Conservation (phyloP, 2,797 vertebrate species). For the Mus caroli region DNA sequence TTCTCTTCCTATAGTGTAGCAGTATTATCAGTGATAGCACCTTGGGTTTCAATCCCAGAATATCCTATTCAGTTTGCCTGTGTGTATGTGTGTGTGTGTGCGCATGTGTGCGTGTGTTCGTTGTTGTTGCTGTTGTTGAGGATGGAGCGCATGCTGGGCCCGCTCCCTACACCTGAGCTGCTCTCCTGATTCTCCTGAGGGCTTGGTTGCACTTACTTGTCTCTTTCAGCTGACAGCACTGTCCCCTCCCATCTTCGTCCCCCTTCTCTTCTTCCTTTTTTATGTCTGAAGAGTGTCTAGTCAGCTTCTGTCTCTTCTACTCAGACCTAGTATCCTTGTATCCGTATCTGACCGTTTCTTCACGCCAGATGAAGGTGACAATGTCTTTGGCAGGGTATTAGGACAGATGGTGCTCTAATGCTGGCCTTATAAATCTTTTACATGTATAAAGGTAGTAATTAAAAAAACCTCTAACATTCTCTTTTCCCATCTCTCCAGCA, state of each 20-base stretch:
- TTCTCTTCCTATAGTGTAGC: background rate
- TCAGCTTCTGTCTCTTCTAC: background rate
- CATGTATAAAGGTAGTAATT: background rate
- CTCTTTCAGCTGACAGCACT: background rate
- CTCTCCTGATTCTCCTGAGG: background rate
- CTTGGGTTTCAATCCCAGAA: constrained; percentile 6
- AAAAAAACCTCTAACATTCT: background rate
- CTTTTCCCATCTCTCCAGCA: constrained; percentile 73
- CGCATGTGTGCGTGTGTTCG: background rate
- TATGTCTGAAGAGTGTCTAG: background rate
- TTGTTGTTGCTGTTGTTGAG: background rate
- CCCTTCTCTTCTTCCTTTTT: background rate
- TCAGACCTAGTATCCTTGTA: background rate
- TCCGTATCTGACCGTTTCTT: constrained; percentile 30
- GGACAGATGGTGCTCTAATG: background rate
- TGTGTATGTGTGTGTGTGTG: background rate
- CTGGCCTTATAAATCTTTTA: background rate
- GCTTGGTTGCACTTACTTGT: background rate
- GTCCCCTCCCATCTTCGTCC: background rate
- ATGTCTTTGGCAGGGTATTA: constrained; percentile 5
- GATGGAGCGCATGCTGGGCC: background rate
- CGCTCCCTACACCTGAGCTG: too few species aligned
- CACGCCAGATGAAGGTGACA: background rate
- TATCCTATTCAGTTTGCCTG: background rate
- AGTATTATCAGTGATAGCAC: background rate